Conservation (phyloP, 1,140 invertebrate species). For the Eulimnadia texana region DNA sequence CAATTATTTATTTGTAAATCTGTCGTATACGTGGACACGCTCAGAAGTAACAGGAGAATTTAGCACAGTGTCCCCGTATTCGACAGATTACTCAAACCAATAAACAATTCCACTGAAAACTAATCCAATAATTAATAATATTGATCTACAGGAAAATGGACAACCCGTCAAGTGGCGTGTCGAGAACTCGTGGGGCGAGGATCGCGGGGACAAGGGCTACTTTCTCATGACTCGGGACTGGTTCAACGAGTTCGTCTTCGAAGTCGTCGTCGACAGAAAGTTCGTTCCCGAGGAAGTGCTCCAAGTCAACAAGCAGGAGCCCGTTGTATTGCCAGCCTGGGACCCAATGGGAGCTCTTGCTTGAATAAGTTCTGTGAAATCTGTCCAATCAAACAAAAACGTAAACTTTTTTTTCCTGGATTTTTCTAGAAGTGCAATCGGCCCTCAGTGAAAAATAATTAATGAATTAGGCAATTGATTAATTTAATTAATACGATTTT, state of each 20-base stretch:
- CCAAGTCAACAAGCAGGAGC: constrained; percentile 54
- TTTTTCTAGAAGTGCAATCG: too few species aligned
- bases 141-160: constrained; percentile 40
- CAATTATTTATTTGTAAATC: too few species aligned
- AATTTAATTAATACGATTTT: too few species aligned
- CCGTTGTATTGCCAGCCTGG: constrained; percentile 70
- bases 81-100: too few species aligned
- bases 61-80: too few species aligned
- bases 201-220: constrained; percentile 75
- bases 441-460: too few species aligned
- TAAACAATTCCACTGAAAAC: too few species aligned
- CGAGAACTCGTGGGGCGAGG: constrained; percentile 84
- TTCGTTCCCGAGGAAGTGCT: too few species aligned
- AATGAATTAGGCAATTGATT: too few species aligned
- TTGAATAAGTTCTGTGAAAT: not conserved
- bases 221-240: constrained; percentile 63
- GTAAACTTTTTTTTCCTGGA: not conserved
- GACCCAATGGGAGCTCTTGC: constrained; percentile 64
- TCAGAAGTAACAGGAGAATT: too few species aligned
- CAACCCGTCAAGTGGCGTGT: constrained; percentile 59
- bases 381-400: not conserved
- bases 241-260: constrained; percentile 78
- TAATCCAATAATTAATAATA: constrained; percentile 8
- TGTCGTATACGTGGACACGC: too few species aligned
- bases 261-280: too few species aligned